These are phyloP conservation scores for Aldabrachelys gigantea DNA, from an alignment of 2,113 vertebrate species.

Conservation along the genomic window DNA sequence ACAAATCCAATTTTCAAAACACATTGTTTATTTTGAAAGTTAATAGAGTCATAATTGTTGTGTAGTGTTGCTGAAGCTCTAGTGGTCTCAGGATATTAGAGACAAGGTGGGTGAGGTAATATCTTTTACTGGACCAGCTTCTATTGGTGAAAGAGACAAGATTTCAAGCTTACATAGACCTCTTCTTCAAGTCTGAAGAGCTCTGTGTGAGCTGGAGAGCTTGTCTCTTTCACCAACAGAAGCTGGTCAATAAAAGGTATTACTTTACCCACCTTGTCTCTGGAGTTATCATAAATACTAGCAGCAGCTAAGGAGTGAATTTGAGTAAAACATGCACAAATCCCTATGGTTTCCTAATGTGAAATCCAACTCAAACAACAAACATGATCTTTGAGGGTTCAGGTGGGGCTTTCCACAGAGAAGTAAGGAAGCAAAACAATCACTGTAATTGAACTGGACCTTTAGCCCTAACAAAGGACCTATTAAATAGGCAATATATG, in stretches of 20 bases:
- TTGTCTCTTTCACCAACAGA: background rate
- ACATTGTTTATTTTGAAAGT: background rate
- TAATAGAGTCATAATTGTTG: background rate
- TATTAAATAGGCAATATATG: background rate
- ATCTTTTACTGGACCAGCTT: background rate
- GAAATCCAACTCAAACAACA: background rate
- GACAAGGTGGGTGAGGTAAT: background rate
- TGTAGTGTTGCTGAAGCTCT: background rate
- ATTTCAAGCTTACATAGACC: background rate
- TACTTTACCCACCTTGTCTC: background rate
- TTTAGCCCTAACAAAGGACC: background rate
- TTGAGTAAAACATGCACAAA: background rate
- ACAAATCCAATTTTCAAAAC: background rate
- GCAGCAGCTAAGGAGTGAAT: background rate
- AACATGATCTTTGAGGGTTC: background rate
- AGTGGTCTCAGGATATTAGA: background rate
- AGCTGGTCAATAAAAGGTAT: background rate
- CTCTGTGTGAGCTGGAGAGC: background rate
- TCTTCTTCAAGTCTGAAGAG: background rate
- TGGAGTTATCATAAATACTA: background rate
- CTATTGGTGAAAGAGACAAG: background rate
- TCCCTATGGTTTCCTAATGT: background rate
- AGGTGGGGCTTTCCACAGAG: fast-evolving
- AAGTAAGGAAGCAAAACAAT: background rate
- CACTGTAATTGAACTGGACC: background rate